Conservation (phyloP, 2,113 vertebrate genomes). For the Anolis carolinensis region DNA sequence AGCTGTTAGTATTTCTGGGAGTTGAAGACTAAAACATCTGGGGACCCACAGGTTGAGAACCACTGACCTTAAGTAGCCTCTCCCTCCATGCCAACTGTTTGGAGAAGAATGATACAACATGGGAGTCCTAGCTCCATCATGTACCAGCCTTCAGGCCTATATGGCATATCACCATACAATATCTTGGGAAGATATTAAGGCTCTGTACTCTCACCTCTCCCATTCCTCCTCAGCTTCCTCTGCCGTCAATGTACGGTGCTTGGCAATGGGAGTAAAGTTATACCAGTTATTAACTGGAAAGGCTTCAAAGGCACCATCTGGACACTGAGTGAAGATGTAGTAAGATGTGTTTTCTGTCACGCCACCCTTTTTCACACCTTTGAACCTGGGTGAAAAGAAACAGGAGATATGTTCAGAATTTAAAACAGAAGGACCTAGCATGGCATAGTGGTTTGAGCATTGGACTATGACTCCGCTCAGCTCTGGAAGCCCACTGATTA, state of each 20-base stretch:
- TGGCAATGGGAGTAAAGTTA: slow-evolving; percentile 87
- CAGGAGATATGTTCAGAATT: neutral
- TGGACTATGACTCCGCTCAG: too few species aligned
- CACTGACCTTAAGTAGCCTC: neutral
- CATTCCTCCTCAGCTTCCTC: slow-evolving; percentile 95
- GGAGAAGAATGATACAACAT: neutral
- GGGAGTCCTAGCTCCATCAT: neutral
- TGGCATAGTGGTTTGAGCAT: too few species aligned
- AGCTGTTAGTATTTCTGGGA: too few species aligned
- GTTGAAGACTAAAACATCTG: too few species aligned
- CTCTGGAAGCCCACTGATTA: too few species aligned
- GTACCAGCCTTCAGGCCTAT: too few species aligned
- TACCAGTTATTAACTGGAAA: slow-evolving; percentile 93
- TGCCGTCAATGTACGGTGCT: slow-evolving; percentile 88
- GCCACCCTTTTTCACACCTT: slow-evolving; percentile 89
- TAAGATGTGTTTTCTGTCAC: slow-evolving; percentile 89
- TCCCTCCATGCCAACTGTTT: neutral
- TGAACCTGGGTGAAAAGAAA: slow-evolving; percentile 77
- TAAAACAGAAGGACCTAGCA: neutral
- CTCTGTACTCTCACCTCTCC: slow-evolving; percentile 79
- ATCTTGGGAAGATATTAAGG: too few species aligned
- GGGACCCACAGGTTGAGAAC: too few species aligned
- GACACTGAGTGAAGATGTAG: slow-evolving; percentile 93
- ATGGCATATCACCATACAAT: too few species aligned
- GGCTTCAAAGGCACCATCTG: slow-evolving; percentile 91